Evolutionary conservation across 53 echinoderm and acorn worm species (phyloP), one percentile per base, ranked within the genome.

Genomic region (Holothuria leucospilota): DNA sequence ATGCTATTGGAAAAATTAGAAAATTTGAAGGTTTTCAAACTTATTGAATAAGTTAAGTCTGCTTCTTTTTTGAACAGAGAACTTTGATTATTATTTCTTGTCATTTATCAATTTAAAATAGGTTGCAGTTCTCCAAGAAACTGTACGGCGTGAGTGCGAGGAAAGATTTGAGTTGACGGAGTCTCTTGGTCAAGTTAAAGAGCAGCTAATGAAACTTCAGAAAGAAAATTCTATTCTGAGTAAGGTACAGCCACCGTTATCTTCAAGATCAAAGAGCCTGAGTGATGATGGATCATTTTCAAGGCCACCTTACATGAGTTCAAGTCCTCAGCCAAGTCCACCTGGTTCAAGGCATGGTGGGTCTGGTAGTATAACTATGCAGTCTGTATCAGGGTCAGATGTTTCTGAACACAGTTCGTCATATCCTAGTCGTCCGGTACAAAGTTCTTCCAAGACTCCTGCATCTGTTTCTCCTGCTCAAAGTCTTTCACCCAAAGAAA

Each of bases 111-210:
- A 56, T 56, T 52, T 18, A 56, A 56, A 16, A 4, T 64, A 96
- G 98, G 93, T 98, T 51, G 41, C 87, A 42, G 93, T 95, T 81
- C 88, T 98, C 7, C 98, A 98, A 64, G 98, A 98, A 64, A 98
- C 98, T 5, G 98, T 98, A 53, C 90, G 87, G 2, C 70, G 84
- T 9, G 98, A 98, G 62, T 98, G 98, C 68, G 98, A 98, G 82
- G 98, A 98, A 82, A 87, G 98, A 12, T 93, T 84, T 61, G 98
- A 95, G 52, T 71, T 98, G 13, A 98, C 98, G 2, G 95, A 98
- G 68, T 88, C 95, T 28, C 91, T 98, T 13, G 93, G 95, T 62
- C 86, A 90, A 70, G 92, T 93, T 16, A 86, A 77, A 27, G 98
- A 98, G 71, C 98, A 98, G 87, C 85, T 98, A n/a, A 68, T 98